Conservation (phyloP, 2,113 vertebrate species). For the Craseonycteris thonglongyai region DNA sequence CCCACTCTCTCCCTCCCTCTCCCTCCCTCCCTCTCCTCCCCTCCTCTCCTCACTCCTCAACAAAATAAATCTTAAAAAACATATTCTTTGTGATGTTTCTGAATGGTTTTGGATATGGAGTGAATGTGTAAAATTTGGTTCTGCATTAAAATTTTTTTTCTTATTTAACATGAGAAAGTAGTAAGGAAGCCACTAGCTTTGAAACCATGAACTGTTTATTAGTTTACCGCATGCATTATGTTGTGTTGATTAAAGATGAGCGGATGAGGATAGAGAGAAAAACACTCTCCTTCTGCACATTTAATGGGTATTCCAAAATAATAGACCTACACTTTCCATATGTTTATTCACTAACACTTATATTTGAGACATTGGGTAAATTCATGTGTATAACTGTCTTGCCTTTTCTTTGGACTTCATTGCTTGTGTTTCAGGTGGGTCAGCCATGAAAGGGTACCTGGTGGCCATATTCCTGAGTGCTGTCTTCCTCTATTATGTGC, state of each 20-base stretch:
- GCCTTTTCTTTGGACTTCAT: background rate
- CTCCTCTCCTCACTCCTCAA: no score
- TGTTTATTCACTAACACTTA: background rate
- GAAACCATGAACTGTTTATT: background rate
- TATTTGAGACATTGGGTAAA: background rate
- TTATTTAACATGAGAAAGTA: background rate
- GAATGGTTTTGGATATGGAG: background rate
- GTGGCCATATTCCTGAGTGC: slow-evolving; percentile 62
- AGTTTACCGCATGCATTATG: background rate
- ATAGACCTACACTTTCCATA: background rate
- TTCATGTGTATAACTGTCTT: background rate
- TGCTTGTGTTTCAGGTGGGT: slow-evolving; percentile 44
- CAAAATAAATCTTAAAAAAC: no score
- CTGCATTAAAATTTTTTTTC: background rate
- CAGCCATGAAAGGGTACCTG: slow-evolving; percentile 65
- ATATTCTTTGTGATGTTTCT: background rate
- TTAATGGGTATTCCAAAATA: background rate
- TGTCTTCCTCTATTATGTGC: slow-evolving; percentile 60
- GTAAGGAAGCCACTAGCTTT: background rate
- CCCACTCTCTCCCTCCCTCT: no score
- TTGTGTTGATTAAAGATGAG: background rate
- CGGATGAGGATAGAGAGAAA: background rate
- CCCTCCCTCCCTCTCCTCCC: no score
- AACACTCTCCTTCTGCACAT: background rate
- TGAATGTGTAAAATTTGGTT: background rate